Evolutionary conservation across 2,888 invertebrate species (phyloP), one percentile per base, ranked within the genome.

Genomic region (Onthophagus sagittarius): DNA sequence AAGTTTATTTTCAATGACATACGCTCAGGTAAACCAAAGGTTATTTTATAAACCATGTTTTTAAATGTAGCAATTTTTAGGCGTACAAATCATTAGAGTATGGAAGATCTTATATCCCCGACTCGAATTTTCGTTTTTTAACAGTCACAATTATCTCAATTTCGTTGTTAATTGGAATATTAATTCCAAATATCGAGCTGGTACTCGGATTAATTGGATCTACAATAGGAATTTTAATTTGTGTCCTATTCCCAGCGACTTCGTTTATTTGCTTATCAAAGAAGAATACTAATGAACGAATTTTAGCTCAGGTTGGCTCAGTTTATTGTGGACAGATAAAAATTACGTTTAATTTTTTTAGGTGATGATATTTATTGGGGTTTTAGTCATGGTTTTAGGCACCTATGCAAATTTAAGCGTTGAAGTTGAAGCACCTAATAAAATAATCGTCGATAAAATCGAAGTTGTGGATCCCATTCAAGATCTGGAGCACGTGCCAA

Each of bases 121-220:
- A 94, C 84, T 84, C 88, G 13, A 91, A 93, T 72, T 97, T 97
- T 85, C 93, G 94, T 77, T 88, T 90, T 64, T 90, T 99, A 71
- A 99, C 99, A 0, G 86, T 94, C 9, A 86, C 89, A 14, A 94
- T 98, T 76, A 90, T 99, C 0, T 85, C 88, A 0, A 87, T 90
- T 15, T 93, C 97, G 0, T 87, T 98, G 70, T 86, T 91, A 73
- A 89, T 94, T 73, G 97, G 96, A 11, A 90, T 99, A 71, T 84
- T 96, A 76, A 92, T 98, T 79, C 99, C 99, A 13, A 97, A 96
- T 82, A 95, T 96, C 74, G 96, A 99, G 87, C 90, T 98, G 79
- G 95, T 99, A 72, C 89, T 99, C 74, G 98, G 98, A 0, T 86
- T 99, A 53, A 93, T 97, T 62, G 99, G 99, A 0, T 96, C 98